Evolutionary conservation across 2,113 vertebrate species (phyloP).

Genomic region (Thunnus thynnus): DNA sequence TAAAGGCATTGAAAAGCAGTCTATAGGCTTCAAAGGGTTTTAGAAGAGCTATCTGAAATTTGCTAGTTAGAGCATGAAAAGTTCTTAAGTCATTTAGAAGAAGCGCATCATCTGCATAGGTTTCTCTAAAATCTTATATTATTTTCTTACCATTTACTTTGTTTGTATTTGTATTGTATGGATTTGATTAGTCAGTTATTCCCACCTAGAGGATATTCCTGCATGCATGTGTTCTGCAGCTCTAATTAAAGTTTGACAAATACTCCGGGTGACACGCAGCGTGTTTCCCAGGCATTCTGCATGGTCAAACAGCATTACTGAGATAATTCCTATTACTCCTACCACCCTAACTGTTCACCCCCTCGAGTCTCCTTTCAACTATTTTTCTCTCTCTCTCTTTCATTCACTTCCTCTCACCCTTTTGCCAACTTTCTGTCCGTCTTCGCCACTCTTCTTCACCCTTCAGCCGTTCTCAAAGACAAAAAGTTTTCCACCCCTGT

Average conservation of each 20-base stretch:
- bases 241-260: conserved; percentile 50
- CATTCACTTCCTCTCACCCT: background rate
- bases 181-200: background rate
- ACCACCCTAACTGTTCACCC: conserved; percentile 21
- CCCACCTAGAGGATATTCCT: background rate
- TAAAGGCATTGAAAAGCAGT: background rate
- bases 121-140: background rate
- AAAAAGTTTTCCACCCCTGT: conserved; percentile 64
- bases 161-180: background rate
- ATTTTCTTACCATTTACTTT: background rate
- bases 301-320: conserved; percentile 60
- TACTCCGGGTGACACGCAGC: conserved; percentile 44
- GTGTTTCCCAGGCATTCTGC: conserved; percentile 56
- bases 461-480: conserved; percentile 68
- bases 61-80: background rate
- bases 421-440: conserved; percentile 13
- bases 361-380: conserved; percentile 25
- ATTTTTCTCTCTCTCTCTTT: background rate
- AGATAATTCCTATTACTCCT: conserved; percentile 50
- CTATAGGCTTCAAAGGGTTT: background rate
- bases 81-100: background rate
- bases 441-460: conserved; percentile 36
- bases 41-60: background rate
- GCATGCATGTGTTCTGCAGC: conserved; percentile 21
- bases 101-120: background rate